Evolutionary conservation across 2,797 vertebrate species (phyloP).

Genomic region (Lacerta bilineata): DNA sequence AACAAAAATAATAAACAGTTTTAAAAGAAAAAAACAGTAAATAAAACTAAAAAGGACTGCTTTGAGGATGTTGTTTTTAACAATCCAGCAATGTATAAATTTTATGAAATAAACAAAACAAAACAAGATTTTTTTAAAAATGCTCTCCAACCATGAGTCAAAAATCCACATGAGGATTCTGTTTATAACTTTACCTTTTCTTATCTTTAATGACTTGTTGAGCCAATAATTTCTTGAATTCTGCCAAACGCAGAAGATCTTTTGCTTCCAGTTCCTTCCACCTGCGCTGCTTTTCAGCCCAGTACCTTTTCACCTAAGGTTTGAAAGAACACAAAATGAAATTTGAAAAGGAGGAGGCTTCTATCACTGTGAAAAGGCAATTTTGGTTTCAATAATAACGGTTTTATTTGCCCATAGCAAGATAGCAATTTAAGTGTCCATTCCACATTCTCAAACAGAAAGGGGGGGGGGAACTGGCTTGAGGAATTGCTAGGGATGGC

Average conservation of each 20-base stretch:
- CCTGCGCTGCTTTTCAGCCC: slow-evolving; percentile 85
- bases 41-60: no score
- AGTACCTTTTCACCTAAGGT: slow-evolving; percentile 87
- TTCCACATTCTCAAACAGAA: slow-evolving; percentile 11
- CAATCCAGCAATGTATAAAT: no score
- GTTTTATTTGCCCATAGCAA: slow-evolving; percentile 23
- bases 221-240: slow-evolving; percentile 87
- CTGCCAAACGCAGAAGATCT: slow-evolving; percentile 83
- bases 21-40: neutral
- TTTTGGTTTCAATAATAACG: slow-evolving; percentile 30
- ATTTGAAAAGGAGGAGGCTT: neutral
- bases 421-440: slow-evolving; percentile 2
- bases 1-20: neutral
- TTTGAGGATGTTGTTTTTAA: no score
- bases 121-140: neutral
- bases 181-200: slow-evolving; percentile 85
- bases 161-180: slow-evolving; percentile 9
- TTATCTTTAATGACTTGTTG: slow-evolving; percentile 89
- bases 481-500: neutral
- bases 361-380: slow-evolving; percentile 17
- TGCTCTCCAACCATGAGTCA: neutral
- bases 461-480: neutral
- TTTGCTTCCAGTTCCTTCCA: slow-evolving; percentile 84
- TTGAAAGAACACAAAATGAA: slow-evolving; percentile 50
- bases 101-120: no score